phyloP scores from a whole-genome alignment of 2,797 vertebrate genomes.

The Buphagus erythrorhynchus region DNA sequence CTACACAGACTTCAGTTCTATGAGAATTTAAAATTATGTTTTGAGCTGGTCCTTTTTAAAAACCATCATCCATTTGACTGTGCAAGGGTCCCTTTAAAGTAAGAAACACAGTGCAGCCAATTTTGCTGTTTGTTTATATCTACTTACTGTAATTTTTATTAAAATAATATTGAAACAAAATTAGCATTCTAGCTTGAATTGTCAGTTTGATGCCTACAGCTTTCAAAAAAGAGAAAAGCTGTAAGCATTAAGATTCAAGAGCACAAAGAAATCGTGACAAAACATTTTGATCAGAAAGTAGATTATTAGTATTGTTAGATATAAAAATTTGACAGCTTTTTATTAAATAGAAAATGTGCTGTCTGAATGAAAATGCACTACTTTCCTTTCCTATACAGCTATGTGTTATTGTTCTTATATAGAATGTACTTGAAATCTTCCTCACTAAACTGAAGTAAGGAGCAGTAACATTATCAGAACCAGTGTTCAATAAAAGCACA shows the following conservation, averaged over 20 bases:
- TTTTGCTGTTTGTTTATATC: neutral
- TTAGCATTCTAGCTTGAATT: neutral
- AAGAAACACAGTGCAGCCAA: neutral
- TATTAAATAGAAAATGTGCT: neutral
- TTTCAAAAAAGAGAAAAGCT: neutral
- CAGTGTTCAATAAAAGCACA: neutral
- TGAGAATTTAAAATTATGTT: neutral
- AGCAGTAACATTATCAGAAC: neutral
- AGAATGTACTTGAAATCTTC: neutral
- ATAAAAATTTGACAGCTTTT: neutral
- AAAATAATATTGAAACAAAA: neutral
- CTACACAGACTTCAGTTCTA: neutral
- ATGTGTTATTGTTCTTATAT: neutral
- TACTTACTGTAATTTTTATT: neutral
- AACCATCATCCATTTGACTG: neutral
- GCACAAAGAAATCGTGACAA: neutral
- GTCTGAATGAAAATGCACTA: neutral
- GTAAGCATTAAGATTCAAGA: neutral
- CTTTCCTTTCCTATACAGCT: neutral
- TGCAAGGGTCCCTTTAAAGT: neutral
- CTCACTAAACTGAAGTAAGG: neutral
- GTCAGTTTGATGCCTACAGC: neutral
- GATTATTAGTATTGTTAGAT: neutral
- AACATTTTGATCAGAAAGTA: neutral
- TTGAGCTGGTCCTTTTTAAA: neutral